Evolutionary conservation across 2,888 invertebrate species (phyloP).

Genomic region (Sipha maydis): DNA sequence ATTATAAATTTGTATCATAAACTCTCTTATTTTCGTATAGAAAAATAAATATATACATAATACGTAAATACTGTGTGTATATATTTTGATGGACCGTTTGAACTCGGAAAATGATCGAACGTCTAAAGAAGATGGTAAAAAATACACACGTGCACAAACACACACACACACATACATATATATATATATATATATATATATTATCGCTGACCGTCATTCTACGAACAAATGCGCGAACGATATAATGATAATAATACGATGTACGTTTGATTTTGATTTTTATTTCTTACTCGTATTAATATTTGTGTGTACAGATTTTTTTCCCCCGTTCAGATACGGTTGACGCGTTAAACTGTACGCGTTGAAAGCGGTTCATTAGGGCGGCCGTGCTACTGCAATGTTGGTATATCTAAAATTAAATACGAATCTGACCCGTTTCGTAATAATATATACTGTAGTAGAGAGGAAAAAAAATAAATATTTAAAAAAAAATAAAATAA

Average conservation of each 20-base stretch:
- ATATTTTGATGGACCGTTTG: no score
- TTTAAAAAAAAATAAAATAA: not conserved
- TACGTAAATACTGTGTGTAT: no score
- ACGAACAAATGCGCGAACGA: not conserved
- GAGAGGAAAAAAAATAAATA: not conserved
- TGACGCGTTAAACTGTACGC: conserved; percentile 51
- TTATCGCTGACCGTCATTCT: not conserved
- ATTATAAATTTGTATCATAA: no score
- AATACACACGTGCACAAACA: no score
- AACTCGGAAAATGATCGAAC: no score
- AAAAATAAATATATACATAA: no score
- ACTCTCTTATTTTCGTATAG: no score
- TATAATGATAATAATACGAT: not conserved
- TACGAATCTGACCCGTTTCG: conserved; percentile 43
- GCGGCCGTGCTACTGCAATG: conserved; percentile 20
- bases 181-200: no score
- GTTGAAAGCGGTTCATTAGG: conserved; percentile 50
- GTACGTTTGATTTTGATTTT: not conserved
- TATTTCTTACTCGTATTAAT: not conserved
- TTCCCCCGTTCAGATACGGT: conserved; percentile 9
- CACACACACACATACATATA: no score
- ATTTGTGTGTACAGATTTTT: conserved; percentile 18
- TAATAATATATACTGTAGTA: not conserved
- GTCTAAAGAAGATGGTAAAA: no score
- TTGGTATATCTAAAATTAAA: conserved; percentile 59